Base-by-base conservation (phyloP, 2,113 vertebrate genomes). In the Megaceryle torquata region DNA sequence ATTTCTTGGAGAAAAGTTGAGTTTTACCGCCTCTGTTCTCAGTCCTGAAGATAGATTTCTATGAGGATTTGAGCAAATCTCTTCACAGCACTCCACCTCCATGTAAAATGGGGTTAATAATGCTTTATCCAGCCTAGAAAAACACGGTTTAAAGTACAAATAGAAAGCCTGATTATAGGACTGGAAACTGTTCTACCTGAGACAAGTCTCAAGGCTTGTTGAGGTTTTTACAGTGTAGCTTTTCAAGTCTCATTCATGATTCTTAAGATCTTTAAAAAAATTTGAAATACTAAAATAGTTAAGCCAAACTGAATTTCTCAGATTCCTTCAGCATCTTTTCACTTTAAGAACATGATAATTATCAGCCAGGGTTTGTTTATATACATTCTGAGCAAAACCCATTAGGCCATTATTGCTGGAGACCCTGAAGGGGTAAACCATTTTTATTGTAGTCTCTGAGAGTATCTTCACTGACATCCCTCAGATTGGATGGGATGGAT, bases 1-100 rank as follows among this genome's bases (percentile, higher is more conserved):
- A 9, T 37, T 92, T 87, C 64, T 93, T 91, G 82, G 80, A 92
- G 71, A 81, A 68, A 78, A 78, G 39, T 39, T 93, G 80, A 86
- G 48, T 39, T 95, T 93, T 75, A 41, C 85, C 90, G 96, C 86
- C 92, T 95, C 93, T 59, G 28, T 75, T 95, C 77, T 91, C 39
- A 72, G 80, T 67, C 26, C 18, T 81, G 50, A 87, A 57, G 80
- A 70, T 2, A 35, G 13, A 50, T 88, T 91, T 94, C 43, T 84
- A 21, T 15, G 31, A 97, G 46, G 48, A 57, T 39, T 60, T 60
- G 69, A 33, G 77, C 31, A 91, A 91, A n/a, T n/a, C 29, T 88
- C 56, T 51, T 83, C 35, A 31, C 33, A 77, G 39, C 21, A 41
- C 21, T 81, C 18, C 24, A 41, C 11, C 76, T 86, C 76, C 75